Conservation (phyloP, 2,797 vertebrate species). For the Kryptopterus vitreolus region DNA sequence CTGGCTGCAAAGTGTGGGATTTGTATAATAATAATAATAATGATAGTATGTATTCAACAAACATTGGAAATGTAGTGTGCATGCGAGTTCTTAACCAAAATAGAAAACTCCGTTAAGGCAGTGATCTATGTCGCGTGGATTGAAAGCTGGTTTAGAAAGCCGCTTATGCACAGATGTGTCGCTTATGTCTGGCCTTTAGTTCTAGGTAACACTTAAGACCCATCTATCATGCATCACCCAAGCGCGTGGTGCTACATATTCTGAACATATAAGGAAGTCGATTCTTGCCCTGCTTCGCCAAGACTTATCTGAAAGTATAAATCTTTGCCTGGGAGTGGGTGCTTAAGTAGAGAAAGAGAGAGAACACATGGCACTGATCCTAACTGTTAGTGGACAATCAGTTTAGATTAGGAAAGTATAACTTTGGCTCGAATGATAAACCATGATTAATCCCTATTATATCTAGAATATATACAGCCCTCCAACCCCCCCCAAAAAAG, state of each 20-base stretch:
- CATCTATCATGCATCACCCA: constrained; percentile 11
- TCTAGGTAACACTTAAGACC: constrained; percentile 10
- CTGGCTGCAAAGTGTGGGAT: background rate
- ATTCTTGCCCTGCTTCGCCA: background rate
- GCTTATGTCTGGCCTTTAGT: constrained; percentile 12
- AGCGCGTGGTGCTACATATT: constrained; percentile 12
- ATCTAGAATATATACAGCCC: too few species aligned
- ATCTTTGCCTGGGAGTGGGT: background rate
- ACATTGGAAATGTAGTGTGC: background rate
- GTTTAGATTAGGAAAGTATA: background rate
- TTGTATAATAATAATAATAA: background rate
- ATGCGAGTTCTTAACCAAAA: background rate
- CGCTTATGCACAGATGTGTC: background rate
- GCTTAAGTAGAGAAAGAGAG: background rate
- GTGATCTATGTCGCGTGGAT: background rate
- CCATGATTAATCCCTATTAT: background rate
- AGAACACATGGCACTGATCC: background rate
- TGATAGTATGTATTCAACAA: background rate
- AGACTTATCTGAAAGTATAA: background rate
- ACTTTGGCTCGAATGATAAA: background rate
- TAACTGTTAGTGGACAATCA: background rate
- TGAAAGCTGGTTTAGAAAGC: background rate
- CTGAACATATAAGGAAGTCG: constrained; percentile 20
- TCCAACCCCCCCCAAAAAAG: background rate
- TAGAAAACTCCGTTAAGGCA: background rate